Conservation (phyloP, 2,888 invertebrate species). For the Lepeophtheirus nordmannii region DNA sequence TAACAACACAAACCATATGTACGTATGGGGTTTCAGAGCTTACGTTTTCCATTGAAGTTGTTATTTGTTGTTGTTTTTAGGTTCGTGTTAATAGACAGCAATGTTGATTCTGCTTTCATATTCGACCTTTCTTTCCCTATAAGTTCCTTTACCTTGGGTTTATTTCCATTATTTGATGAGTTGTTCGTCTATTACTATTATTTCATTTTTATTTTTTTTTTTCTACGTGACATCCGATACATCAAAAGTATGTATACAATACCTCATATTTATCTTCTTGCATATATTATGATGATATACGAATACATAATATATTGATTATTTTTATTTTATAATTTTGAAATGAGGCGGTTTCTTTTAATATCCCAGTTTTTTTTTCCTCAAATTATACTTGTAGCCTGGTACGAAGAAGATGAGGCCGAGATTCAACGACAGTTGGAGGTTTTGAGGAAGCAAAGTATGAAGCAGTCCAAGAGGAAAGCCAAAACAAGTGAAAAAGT, state of each 20-base stretch:
- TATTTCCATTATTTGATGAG: not conserved
- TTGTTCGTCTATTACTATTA: constrained; percentile 1
- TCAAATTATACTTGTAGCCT: not conserved
- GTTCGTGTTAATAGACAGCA: too few relatives aligned
- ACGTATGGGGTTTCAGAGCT: too few relatives aligned
- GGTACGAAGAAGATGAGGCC: not conserved
- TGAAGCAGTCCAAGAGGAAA: not conserved
- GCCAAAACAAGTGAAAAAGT: not conserved
- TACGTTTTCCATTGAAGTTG: too few relatives aligned
- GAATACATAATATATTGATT: too few relatives aligned
- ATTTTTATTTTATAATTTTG: too few relatives aligned
- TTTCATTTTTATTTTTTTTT: not conserved
- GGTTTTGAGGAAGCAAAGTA: not conserved
- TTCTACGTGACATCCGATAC: not conserved
- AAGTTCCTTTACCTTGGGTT: not conserved
- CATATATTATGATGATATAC: too few relatives aligned
- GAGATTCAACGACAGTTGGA: not conserved
- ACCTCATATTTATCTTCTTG: too few relatives aligned
- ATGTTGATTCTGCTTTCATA: too few relatives aligned
- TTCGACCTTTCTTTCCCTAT: too few relatives aligned
- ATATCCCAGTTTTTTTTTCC: not conserved
- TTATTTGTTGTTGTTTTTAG: too few relatives aligned
- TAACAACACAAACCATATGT: too few relatives aligned
- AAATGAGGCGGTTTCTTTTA: not conserved
- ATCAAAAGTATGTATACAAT: not conserved